phyloP scores from a whole-genome alignment of 23 tunicate genomes.

The Ciona savignyi region DNA sequence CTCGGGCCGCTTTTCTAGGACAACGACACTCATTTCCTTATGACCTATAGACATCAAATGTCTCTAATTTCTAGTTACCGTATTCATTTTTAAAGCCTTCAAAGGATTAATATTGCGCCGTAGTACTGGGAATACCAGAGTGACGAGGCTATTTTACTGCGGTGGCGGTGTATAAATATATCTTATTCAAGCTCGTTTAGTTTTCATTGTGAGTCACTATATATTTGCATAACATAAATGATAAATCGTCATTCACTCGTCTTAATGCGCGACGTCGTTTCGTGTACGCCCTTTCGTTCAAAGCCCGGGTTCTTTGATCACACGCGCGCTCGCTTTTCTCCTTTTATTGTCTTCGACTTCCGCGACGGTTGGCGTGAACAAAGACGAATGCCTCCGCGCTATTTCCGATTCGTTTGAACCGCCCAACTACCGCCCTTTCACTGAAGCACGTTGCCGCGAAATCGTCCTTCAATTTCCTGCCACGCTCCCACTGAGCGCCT shows the following conservation, averaged over 20 bases:
- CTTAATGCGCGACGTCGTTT: not conserved
- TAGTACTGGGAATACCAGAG: not conserved
- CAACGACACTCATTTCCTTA: too few species aligned
- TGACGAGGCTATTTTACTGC: not conserved
- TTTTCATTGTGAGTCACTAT: not conserved
- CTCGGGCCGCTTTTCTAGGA: too few species aligned
- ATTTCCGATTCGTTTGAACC: not conserved
- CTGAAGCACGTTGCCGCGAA: not conserved
- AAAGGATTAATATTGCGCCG: too few species aligned
- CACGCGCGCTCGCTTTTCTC: not conserved
- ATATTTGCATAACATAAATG: not conserved
- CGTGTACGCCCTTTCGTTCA: not conserved
- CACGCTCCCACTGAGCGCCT: too few species aligned
- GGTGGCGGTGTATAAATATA: not conserved
- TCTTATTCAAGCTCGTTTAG: not conserved
- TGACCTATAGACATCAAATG: too few species aligned
- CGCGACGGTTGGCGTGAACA: slow-evolving; percentile 2
- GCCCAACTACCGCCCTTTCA: slow-evolving; percentile 2
- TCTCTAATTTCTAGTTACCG: too few species aligned
- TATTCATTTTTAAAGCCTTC: too few species aligned
- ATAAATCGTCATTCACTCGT: not conserved
- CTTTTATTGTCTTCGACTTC: not conserved
- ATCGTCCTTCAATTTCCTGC: not conserved
- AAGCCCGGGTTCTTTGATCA: not conserved
- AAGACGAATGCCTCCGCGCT: slow-evolving; percentile 1